Percentiles rank a stretch among this genome's conserved stretches.
Evolutionary conservation across 2,797 vertebrate species (phyloP).

Genomic region (Pseudomugil tenellus): DNA sequence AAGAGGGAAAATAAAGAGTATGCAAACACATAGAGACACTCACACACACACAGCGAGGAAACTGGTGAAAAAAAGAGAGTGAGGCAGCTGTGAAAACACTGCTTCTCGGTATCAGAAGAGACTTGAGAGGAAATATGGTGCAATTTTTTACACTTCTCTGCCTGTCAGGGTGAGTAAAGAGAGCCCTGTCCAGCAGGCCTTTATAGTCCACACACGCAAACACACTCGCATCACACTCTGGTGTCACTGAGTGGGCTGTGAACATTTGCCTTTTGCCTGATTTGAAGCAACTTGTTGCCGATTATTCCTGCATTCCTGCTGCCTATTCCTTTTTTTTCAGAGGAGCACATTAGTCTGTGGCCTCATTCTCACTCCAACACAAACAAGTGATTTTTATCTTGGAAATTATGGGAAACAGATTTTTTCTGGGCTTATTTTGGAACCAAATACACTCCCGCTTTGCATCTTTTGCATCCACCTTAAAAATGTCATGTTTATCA

Average conservation of each 20-base stretch:
- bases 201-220: slow-evolving; percentile 45
- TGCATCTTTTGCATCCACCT: not conserved
- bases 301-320: slow-evolving; percentile 24
- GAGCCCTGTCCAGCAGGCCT: slow-evolving; percentile 61
- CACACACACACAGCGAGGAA: slow-evolving; percentile 24
- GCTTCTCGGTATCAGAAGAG: slow-evolving; percentile 65
- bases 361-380: slow-evolving; percentile 44
- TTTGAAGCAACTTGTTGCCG: slow-evolving; percentile 43
- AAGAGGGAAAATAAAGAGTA: slow-evolving; percentile 9
- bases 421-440: slow-evolving; percentile 21
- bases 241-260: slow-evolving; percentile 51
- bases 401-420: not conserved
- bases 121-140: slow-evolving; percentile 71
- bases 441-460: slow-evolving; percentile 1
- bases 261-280: slow-evolving; percentile 52
- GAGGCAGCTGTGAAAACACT: slow-evolving; percentile 69
- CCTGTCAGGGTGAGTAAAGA: slow-evolving; percentile 67
- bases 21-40: slow-evolving; percentile 21
- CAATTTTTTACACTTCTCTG: slow-evolving; percentile 62
- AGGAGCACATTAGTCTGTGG: slow-evolving; percentile 35
- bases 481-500: not conserved
- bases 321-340: not conserved
- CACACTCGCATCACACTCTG: slow-evolving; percentile 31
- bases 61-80: slow-evolving; percentile 39
- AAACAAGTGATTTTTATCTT: slow-evolving; percentile 45